Percentiles rank a stretch among this genome's conserved stretches.
These are phyloP conservation scores for Stenichneumon culpator DNA, from an alignment of 2,888 invertebrate genomes.

Conservation along the genomic window DNA sequence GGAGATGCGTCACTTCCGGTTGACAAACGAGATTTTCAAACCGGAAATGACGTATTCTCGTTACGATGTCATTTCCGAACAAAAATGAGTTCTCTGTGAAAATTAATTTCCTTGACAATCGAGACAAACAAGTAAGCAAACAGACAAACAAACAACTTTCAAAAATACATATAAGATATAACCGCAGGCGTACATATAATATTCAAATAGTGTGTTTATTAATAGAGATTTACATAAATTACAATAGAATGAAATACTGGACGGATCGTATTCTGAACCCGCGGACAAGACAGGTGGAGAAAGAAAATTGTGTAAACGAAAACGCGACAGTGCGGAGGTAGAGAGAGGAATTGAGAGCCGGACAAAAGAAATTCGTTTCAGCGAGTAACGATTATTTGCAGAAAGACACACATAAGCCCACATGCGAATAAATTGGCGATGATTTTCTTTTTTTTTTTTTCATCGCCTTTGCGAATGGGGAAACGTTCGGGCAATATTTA, in stretches of 20 bases:
- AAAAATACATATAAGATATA: constrained; percentile 27
- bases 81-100: too few relatives aligned
- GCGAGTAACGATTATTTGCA: constrained; percentile 53
- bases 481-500: constrained; percentile 52
- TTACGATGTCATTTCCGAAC: too few relatives aligned
- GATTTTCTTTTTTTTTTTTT: background rate
- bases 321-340: constrained; percentile 32
- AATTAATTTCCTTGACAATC: too few relatives aligned
- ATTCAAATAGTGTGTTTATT: constrained; percentile 79
- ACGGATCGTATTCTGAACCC: constrained; percentile 71
- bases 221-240: constrained; percentile 82
- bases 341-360: constrained; percentile 43
- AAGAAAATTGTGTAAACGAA: constrained; percentile 61
- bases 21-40: too few relatives aligned
- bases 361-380: constrained; percentile 41
- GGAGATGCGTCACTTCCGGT: too few relatives aligned
- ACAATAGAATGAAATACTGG: constrained; percentile 81
- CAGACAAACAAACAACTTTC: constrained; percentile 34
- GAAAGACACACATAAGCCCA: constrained; percentile 47
- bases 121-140: background rate
- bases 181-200: constrained; percentile 46
- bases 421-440: constrained; percentile 44
- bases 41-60: too few relatives aligned
- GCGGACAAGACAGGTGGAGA: constrained; percentile 59
- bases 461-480: background rate